These are phyloP conservation scores for Diachasma alloeum DNA, from an alignment of 1,140 invertebrate genomes.

Conservation along the genomic window DNA sequence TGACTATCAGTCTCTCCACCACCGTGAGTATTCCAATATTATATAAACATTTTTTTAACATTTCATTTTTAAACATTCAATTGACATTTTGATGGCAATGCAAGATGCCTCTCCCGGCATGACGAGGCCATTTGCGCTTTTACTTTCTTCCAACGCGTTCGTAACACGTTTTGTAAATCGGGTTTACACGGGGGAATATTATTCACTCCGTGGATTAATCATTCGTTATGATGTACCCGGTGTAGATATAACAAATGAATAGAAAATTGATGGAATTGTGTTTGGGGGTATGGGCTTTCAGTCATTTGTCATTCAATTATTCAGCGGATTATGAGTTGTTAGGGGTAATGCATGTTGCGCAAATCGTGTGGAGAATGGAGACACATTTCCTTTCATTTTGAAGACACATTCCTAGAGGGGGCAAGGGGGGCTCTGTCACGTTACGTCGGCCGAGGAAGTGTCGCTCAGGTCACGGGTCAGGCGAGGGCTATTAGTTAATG, in stretches of 20 bases:
- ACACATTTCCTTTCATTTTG: neutral
- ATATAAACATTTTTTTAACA: neutral
- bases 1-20: neutral
- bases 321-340: neutral
- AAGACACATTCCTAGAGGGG: neutral
- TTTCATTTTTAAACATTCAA: neutral
- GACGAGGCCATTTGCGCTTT: slow-evolving; percentile 7
- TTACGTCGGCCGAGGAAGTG: neutral
- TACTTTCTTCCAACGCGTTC: neutral
- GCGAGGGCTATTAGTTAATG: neutral
- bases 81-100: slow-evolving; percentile 1
- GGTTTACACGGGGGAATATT: neutral
- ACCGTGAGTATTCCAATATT: neutral
- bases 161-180: neutral
- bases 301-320: neutral
- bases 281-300: neutral
- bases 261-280: neutral
- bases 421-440: neutral
- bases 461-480: neutral
- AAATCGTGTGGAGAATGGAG: neutral
- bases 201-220: neutral
- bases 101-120: neutral
- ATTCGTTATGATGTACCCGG: neutral
- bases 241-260: neutral
- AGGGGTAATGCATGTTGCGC: neutral